Evolutionary conservation across 2,113 vertebrate species (phyloP).

Genomic region (Toxotes chatareus): DNA sequence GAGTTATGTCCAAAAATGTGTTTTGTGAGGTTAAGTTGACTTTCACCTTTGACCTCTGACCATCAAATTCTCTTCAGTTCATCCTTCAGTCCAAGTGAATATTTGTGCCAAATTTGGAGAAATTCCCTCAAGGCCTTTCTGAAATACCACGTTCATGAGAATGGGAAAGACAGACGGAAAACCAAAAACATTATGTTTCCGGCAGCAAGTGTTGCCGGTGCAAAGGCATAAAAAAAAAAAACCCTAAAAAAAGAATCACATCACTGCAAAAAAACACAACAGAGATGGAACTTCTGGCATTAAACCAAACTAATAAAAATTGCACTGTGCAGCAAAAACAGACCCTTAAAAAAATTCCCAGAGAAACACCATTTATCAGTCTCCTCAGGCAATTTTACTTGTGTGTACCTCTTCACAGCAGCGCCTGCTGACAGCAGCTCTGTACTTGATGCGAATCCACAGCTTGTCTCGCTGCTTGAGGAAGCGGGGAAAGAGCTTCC

Average conservation of each 20-base stretch:
- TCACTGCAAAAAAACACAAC: neutral
- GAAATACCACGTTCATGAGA: too few relatives aligned
- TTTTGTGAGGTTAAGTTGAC: too few relatives aligned
- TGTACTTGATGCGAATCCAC: conserved; percentile 93
- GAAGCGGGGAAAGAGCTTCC: conserved; percentile 90
- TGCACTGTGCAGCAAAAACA: conserved; percentile 21
- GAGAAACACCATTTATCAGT: conserved; percentile 22
- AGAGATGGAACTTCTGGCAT: conserved; percentile 4
- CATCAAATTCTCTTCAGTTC: too few relatives aligned
- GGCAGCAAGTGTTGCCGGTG: too few relatives aligned
- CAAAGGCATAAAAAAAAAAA: neutral
- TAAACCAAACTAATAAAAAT: conserved; percentile 22
- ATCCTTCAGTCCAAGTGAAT: too few relatives aligned
- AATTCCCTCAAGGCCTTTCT: too few relatives aligned
- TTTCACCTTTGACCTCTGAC: too few relatives aligned
- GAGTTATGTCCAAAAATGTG: too few relatives aligned
- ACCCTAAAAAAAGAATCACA: neutral
- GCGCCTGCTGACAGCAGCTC: conserved; percentile 94
- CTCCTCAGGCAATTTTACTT: conserved; percentile 1
- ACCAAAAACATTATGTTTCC: neutral
- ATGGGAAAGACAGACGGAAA: neutral
- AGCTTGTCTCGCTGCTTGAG: conserved; percentile 91
- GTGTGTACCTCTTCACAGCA: conserved; percentile 94
- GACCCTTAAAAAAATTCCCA: conserved; percentile 4
- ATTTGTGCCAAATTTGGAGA: too few relatives aligned